Percentiles rank a stretch among this genome's conserved stretches.
Evolutionary conservation across 2,888 invertebrate species (phyloP).

Genomic region (Stramonita haemastoma): DNA sequence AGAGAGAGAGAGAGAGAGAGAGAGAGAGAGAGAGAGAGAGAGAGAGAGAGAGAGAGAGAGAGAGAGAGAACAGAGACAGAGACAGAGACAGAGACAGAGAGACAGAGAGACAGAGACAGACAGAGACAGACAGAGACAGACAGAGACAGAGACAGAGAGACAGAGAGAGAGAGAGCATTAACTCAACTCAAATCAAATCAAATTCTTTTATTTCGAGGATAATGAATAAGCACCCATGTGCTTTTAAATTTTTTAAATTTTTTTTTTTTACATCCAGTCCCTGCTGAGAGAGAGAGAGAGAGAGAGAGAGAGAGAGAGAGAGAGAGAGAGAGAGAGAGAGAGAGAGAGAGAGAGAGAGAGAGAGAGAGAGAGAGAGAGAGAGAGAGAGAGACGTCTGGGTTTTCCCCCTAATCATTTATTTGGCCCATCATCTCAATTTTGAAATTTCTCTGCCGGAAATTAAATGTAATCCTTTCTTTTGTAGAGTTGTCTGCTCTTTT

Average conservation of each 20-base stretch:
- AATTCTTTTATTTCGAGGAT: too few relatives aligned
- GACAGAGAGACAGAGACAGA: not conserved
- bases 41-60: constrained; percentile 5
- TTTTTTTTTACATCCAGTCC: too few relatives aligned
- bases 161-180: not conserved
- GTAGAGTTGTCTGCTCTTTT: too few relatives aligned
- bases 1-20: constrained; percentile 28
- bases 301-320: constrained; percentile 25
- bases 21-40: constrained; percentile 35
- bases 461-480: too few relatives aligned
- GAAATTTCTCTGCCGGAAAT: too few relatives aligned
- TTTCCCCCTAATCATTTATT: too few relatives aligned
- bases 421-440: too few relatives aligned
- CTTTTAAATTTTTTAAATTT: too few relatives aligned
- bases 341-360: constrained; percentile 32
- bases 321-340: constrained; percentile 20
- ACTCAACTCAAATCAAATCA: too few relatives aligned
- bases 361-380: constrained; percentile 32
- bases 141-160: not conserved
- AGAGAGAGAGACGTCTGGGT: not conserved
- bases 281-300: constrained; percentile 35
- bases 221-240: too few relatives aligned
- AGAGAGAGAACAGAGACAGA: not conserved
- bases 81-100: too few relatives aligned
- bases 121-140: not conserved